phyloP scores from a whole-genome alignment of 92 coral and sea anemone species.

The Bergia puertoricense region DNA sequence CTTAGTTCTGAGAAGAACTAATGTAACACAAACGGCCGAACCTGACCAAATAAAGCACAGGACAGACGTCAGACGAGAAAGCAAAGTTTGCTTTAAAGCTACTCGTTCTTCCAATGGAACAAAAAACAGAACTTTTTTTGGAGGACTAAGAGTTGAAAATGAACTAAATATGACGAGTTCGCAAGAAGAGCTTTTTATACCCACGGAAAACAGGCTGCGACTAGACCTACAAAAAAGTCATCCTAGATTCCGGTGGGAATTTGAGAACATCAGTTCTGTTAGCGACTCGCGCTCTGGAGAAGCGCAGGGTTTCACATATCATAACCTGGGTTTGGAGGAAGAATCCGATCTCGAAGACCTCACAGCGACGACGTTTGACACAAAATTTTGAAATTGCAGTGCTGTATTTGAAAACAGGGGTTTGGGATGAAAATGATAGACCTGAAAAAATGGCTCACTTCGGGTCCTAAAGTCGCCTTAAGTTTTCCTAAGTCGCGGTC shows the following conservation, averaged over 20 bases:
- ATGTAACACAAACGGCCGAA: background rate
- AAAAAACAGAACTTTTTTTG: background rate
- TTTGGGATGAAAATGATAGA: background rate
- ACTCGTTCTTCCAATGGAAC: background rate
- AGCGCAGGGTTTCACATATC: background rate
- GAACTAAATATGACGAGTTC: background rate
- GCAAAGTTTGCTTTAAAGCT: conserved; percentile 23
- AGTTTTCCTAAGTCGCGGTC: too few species aligned
- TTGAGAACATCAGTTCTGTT: background rate
- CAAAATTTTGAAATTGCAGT: background rate
- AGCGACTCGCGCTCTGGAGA: background rate
- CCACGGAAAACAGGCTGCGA: background rate
- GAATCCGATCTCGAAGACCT: background rate
- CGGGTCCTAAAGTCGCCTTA: too few species aligned
- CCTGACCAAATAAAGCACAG: background rate
- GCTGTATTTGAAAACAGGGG: too few species aligned
- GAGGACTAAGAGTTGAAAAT: background rate
- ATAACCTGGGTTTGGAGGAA: conserved; percentile 10
- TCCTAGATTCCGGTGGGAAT: background rate
- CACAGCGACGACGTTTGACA: background rate
- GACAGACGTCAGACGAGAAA: background rate
- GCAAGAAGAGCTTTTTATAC: conserved; percentile 4
- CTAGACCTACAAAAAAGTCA: background rate
- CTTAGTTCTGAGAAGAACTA: background rate
- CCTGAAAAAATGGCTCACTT: too few species aligned